Evolutionary conservation across 2,797 vertebrate genomes (phyloP).

Genomic region (Rhincodon typus): DNA sequence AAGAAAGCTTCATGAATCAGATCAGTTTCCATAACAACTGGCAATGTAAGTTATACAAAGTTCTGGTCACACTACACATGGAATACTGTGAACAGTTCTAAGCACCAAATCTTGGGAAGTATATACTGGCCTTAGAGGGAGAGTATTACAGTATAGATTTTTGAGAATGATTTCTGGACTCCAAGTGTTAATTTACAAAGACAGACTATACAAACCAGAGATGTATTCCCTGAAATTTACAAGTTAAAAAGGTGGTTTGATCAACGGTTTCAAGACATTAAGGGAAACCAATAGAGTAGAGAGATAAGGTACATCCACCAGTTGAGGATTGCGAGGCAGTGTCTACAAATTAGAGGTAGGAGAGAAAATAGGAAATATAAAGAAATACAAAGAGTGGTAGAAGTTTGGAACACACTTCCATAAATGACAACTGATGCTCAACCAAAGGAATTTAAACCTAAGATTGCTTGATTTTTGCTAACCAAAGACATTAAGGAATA

Average conservation of each 20-base stretch:
- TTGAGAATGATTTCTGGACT: not conserved
- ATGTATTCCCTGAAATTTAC: not conserved
- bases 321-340: not conserved
- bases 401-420: not conserved
- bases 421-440: not conserved
- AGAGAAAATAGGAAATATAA: too few species aligned
- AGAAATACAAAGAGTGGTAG: not conserved
- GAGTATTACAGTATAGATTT: not conserved
- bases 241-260: not conserved
- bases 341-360: not conserved
- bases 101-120: not conserved
- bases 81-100: not conserved
- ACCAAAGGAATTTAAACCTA: not conserved
- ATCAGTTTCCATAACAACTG: not conserved
- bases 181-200: not conserved
- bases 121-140: not conserved
- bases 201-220: not conserved
- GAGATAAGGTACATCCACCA: not conserved
- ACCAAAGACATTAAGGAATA: not conserved
- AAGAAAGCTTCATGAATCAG: not conserved
- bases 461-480: not conserved
- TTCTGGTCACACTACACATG: not conserved
- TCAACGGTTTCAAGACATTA: not conserved
- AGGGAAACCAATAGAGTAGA: not conserved
- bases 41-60: not conserved